These are phyloP conservation scores for Leucopsar rothschildi DNA, from an alignment of 2,113 vertebrate genomes.

Conservation along the genomic window DNA sequence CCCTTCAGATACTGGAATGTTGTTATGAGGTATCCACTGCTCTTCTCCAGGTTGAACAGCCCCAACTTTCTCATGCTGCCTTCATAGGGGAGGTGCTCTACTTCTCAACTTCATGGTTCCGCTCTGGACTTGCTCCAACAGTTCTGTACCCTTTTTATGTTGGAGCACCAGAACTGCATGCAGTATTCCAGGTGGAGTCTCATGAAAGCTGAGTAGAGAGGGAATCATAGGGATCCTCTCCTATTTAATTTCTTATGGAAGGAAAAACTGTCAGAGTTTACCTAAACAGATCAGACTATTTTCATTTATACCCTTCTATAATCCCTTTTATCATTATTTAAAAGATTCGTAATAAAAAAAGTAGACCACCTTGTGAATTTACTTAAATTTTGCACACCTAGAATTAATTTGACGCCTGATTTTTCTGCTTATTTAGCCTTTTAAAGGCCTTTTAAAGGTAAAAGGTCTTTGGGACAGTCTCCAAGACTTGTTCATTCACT, in stretches of 20 bases:
- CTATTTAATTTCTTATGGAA: not conserved
- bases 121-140: not conserved
- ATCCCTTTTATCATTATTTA: not conserved
- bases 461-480: not conserved
- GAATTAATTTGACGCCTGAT: not conserved
- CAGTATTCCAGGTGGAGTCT: not conserved
- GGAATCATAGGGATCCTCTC: not conserved
- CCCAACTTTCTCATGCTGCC: not conserved
- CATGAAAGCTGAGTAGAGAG: not conserved
- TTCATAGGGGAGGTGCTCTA: not conserved
- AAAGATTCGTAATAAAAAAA: not conserved
- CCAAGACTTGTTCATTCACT: not conserved
- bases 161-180: rapidly evolving
- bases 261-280: not conserved
- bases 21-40: not conserved
- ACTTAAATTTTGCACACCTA: not conserved
- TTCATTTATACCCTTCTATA: not conserved
- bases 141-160: not conserved
- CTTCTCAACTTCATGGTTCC: not conserved
- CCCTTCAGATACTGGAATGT: not conserved
- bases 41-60: not conserved
- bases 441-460: not conserved
- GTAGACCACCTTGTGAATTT: not conserved
- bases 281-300: not conserved
- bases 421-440: not conserved